Base-by-base conservation (phyloP, 2,888 invertebrate genomes). In the Lochmaea capreae region DNA sequence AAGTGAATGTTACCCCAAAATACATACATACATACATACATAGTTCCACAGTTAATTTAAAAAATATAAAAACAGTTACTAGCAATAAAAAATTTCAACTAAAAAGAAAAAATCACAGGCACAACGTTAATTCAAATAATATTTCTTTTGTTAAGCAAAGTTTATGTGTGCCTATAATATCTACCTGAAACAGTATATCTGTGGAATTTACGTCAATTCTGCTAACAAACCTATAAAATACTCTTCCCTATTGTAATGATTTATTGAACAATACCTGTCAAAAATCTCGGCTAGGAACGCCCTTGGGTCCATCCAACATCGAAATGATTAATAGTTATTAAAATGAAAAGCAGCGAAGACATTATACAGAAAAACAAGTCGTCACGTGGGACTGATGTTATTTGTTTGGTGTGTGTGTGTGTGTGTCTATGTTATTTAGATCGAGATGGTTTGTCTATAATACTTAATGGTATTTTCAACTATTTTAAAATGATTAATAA, bases 191-290 rank as follows among this genome's bases (percentile, higher is more conserved):
- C n/a, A 33, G 26, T 16, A 16, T 42, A 39, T 65, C 65, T 71
- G 57, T 65, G 71, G 71, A 71, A 71, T 71, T 71, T 71, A 71
- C 65, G 57, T 71, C 71, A 65, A 65, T 71, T 71, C 71, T 65
- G 71, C 58, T 71, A 71, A 71, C 71, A 65, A 71, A 71, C 65
- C 71, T 71, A 71, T 70, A 71, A 70, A 71, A 71, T 71, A 58
- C 65, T 65, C 65, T 71, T 71, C 71, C 65, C 71, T 61, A 42
- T 22, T 65, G 71, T 46, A 65, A 43, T 71, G 71, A 71, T 71
- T 71, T 71, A 71, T 71, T 71, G 71, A 71, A 71, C 71, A 71
- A 71, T 71, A 71, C 65, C 71, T 71, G 71, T 71, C 71, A 71
- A 71, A 71, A 71, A 71, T 71, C 71, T 71, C 42, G 71, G 46